Evolutionary conservation across 2,113 vertebrate genomes (phyloP), one percentile per base, ranked within the genome.

Genomic region (Dicrurus megarhynchus): DNA sequence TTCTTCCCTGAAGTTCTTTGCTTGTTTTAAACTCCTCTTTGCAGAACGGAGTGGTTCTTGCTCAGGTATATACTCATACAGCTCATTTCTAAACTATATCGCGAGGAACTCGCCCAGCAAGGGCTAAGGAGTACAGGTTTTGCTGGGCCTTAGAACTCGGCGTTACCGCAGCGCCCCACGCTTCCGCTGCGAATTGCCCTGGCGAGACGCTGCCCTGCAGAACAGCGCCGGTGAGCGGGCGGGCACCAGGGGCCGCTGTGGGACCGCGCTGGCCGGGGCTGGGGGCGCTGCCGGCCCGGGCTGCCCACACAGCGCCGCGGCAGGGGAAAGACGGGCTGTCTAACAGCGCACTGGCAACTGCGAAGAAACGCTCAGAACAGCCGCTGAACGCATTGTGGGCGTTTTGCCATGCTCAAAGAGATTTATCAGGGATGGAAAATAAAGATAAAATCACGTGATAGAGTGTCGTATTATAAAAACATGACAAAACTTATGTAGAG

Each of bases 201-300:
- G 8, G 21, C 32, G 55, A 79, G 35, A 4, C 24, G 27, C 28
- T 9, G 30, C 10, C 6, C 3, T 30, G 19, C 18, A 16, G 41
- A 19, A 16, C 37, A 5, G 6, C 1, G 7, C 19, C 5, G 19
- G 24, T 14, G 39, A 4, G 47, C 2, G 8, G 33, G 30, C 23
- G 70, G 92, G 61, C 98, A 96, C 96, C 71, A 97, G 98, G 93
- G 97, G 97, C 90, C 30, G 96, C 73, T 89, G 70, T 86, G 83
- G 73, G 35, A 4, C 28, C 22, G 52, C n/a, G 26, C 27, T 2
- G 59, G n/a, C 55, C 42, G 33, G 15, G 35, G 33, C 39, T 33
- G n/a, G n/a, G n/a, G n/a, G n/a, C n/a, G 11, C 70, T n/a, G 71
- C 71, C 32, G 22, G 7, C 50, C 50, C 80, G 13, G 11, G 10